Base-by-base conservation (phyloP, 2,888 invertebrate genomes). In the Dorcus parallelipipedus region DNA sequence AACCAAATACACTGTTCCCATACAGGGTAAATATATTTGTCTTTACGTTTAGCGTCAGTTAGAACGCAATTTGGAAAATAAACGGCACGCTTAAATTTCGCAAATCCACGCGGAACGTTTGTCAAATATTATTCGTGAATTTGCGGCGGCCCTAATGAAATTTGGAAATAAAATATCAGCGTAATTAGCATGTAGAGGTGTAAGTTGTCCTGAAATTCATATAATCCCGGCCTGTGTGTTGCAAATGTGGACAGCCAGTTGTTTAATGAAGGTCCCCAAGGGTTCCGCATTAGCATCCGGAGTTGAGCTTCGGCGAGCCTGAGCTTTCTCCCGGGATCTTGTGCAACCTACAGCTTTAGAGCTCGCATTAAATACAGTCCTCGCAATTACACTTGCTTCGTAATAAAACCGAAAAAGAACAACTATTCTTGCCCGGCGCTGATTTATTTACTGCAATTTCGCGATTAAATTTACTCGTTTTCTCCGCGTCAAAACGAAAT, bases 191-290 rank as follows among this genome's bases (percentile, higher is more conserved):
- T 67, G 66, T 63, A 59, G 64, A 66, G 67, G 67, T 68, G 65
- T 63, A 64, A 66, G 66, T 66, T 66, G 64, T 61, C 56, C 64
- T 60, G 62, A 62, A 67, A 68, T 68, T 68, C 67, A 59, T 59
- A 64, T 67, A 67, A 69, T 67, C 68, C 68, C 51, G 41, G 54
- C 49, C 54, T 62, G 66, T 62, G 69, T 68, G 70, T 69, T 69
- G 72, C 72, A 69, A 73, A 73, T 71, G 72, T 71, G 72, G 73
- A 73, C 73, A 73, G 73, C 72, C 70, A 75, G 72, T 75, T 74
- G 74, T 74, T 74, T 75, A 74, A 76, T 75, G 75, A 75, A 73
- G 72, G 72, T 74, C 75, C 71, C 60, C 61, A 70, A 71, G 75
- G 66, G 65, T 66, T 69, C 69, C 70, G 71, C 71, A 75, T 76